Conservation (phyloP, 2,113 vertebrate species). For the Clarias gariepinus region DNA sequence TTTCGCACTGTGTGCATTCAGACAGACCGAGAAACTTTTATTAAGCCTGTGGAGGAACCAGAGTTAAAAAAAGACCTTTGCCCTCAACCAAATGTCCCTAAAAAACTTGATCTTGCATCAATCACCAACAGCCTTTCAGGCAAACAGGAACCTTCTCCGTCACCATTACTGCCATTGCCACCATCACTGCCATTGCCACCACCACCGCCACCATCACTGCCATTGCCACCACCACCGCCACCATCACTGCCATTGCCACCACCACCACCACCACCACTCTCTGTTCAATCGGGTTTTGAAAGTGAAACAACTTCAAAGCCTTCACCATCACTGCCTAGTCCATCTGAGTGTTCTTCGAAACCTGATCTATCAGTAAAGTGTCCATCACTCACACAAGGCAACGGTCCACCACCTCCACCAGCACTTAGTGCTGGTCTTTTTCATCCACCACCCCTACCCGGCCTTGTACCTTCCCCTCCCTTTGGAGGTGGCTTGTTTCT, state of each 20-base stretch:
- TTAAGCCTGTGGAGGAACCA: constrained; percentile 76
- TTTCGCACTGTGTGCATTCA: constrained; percentile 87
- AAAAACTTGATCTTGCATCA: constrained; percentile 81
- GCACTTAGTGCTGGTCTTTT: constrained; percentile 19
- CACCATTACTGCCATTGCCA: constrained; percentile 48
- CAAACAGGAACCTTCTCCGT: constrained; percentile 64
- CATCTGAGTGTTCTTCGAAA: constrained; percentile 10
- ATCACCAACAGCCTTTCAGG: constrained; percentile 72
- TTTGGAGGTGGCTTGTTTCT: constrained; percentile 53
- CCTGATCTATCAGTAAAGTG: background rate
- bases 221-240: constrained; percentile 55
- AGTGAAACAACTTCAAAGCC: constrained; percentile 11
- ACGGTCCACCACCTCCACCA: constrained; percentile 53
- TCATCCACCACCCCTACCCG: constrained; percentile 55
- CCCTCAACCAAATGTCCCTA: constrained; percentile 72
- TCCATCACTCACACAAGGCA: background rate
- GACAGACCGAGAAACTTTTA: constrained; percentile 88
- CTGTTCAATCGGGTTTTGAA: constrained; percentile 64
- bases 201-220: constrained; percentile 47
- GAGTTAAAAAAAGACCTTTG: constrained; percentile 63
- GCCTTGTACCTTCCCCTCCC: constrained; percentile 59
- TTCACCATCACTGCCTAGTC: constrained; percentile 23
- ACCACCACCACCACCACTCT: constrained; percentile 51
- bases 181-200: constrained; percentile 36
- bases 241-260: constrained; percentile 51